Evolutionary conservation across 1,140 invertebrate species (phyloP).

Genomic region (Spodoptera litura): DNA sequence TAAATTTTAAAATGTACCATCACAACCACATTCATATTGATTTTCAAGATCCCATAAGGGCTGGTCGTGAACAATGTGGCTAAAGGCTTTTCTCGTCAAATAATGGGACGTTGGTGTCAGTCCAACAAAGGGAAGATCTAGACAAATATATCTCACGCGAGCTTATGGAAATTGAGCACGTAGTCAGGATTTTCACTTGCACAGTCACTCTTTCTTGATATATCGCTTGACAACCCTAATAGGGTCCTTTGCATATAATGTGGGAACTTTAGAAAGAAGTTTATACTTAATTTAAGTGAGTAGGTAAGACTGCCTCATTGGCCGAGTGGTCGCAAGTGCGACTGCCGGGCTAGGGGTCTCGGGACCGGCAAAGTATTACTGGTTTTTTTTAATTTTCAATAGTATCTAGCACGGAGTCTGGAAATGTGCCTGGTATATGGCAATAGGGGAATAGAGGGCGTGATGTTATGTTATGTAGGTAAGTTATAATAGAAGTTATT

Average conservation of each 20-base stretch:
- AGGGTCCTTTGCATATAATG: constrained; percentile 5
- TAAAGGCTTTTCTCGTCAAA: constrained; percentile 51
- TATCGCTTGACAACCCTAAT: constrained; percentile 23
- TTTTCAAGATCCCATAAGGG: constrained; percentile 7
- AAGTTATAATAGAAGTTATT: too few relatives aligned
- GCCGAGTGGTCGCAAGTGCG: too few relatives aligned
- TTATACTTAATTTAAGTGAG: too few relatives aligned
- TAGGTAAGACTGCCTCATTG: too few relatives aligned
- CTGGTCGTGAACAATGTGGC: constrained; percentile 8
- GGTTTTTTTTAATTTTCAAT: too few relatives aligned
- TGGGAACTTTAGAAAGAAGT: neutral
- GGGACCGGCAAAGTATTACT: too few relatives aligned
- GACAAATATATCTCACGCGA: constrained; percentile 64
- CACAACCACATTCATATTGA: neutral
- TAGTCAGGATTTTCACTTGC: constrained; percentile 54
- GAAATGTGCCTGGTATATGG: too few relatives aligned
- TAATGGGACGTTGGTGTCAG: constrained; percentile 57
- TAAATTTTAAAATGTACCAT: neutral
- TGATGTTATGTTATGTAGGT: too few relatives aligned
- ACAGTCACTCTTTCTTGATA: constrained; percentile 29
- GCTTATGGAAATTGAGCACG: constrained; percentile 66
- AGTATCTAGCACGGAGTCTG: too few relatives aligned
- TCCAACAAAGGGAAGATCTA: constrained; percentile 64
- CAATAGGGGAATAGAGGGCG: too few relatives aligned
- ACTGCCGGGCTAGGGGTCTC: too few relatives aligned